Conservation (phyloP, 2,113 vertebrate genomes). For the Neolamprologus variostigma region DNA sequence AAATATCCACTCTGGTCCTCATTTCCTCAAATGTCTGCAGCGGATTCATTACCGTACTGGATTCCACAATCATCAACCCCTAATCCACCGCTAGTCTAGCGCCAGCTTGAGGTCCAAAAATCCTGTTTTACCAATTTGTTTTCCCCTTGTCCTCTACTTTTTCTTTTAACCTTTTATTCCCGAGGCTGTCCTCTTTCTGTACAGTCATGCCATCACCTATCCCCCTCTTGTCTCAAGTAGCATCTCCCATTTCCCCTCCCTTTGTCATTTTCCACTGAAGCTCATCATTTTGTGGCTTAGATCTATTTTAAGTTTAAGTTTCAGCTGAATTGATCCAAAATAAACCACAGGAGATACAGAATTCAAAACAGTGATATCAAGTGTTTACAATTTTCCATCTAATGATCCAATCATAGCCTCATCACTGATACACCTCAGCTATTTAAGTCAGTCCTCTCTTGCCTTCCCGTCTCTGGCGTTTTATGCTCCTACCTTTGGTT, state of each 20-base stretch:
- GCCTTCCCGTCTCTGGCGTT: not conserved
- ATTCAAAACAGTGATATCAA: not conserved
- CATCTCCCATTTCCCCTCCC: not conserved
- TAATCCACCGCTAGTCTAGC: not conserved
- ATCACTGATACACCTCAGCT: not conserved
- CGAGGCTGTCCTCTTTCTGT: not conserved
- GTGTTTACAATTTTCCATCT: not conserved
- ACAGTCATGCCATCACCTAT: not conserved
- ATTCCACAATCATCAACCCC: constrained; percentile 7
- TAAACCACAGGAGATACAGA: not conserved
- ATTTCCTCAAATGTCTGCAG: not conserved
- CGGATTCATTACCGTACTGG: constrained; percentile 5
- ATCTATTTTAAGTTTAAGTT: not conserved
- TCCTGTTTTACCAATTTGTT: not conserved
- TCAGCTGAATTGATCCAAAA: not conserved
- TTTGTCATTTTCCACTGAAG: not conserved
- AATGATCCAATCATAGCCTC: not conserved
- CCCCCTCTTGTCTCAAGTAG: not conserved
- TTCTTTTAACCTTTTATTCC: not conserved
- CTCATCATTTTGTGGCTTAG: not conserved
- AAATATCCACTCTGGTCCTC: constrained; percentile 2
- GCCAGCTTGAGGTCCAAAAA: not conserved
- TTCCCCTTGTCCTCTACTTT: not conserved
- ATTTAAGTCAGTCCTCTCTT: not conserved
- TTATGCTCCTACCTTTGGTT: not conserved